Conservation (phyloP, 1,140 invertebrate genomes). For the Sycophaga agraensis region DNA sequence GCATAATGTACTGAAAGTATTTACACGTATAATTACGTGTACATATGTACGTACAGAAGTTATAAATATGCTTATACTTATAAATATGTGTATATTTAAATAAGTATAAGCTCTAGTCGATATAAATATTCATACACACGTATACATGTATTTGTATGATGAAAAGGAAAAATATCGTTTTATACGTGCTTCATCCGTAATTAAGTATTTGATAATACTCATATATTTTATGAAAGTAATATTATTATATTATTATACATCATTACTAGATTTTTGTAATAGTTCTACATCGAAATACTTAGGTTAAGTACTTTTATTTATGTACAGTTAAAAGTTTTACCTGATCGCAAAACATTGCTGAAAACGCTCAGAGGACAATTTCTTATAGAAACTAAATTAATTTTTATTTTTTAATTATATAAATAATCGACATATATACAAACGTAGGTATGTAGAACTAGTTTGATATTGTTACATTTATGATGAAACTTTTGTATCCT, state of each 20-base stretch:
- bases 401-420: not conserved
- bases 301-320: conserved; percentile 37
- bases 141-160: conserved; percentile 34
- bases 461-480: no score
- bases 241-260: conserved; percentile 48
- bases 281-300: conserved; percentile 46
- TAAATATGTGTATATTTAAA: not conserved
- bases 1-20: no score
- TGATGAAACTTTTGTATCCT: no score
- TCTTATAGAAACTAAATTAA: conserved; percentile 7
- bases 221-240: conserved; percentile 55
- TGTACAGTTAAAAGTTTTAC: conserved; percentile 9
- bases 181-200: no score
- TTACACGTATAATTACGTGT: no score
- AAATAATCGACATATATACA: not conserved
- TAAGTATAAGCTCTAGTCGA: no score
- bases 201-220: no score
- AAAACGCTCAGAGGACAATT: conserved; percentile 9
- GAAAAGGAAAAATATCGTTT: conserved; percentile 48
- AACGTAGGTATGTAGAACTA: no score
- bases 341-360: not conserved
- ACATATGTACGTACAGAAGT: not conserved
- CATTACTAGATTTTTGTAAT: conserved; percentile 51
- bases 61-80: not conserved
- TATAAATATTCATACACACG: conserved; percentile 11